Base-by-base conservation (phyloP, 2,113 vertebrate species). In the Mustelus asterias region DNA sequence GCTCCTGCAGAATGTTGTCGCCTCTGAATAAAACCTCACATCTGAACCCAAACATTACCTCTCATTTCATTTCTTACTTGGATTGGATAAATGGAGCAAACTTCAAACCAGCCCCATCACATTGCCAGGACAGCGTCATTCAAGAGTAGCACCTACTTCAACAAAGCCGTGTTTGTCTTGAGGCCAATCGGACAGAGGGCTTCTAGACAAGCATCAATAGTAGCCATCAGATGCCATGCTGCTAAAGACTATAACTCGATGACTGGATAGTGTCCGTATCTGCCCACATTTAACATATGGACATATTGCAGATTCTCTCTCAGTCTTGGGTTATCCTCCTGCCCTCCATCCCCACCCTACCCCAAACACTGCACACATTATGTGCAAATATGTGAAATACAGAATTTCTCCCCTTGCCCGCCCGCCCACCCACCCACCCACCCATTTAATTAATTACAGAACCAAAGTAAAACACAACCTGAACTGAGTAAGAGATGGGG, bases 401-500 rank as follows among this genome's bases (percentile, higher is more conserved):
- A 89, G 48, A 54, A 58, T 58, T 89, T 44, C 16, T 24, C 16
- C 18, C 4, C 29, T 16, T 11, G 0, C 16, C 60, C 89, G 16
- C 1, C 60, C 65, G 24, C 92, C 37, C 93, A 11, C 65, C 65
- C 58, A 0, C 83, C 37, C 20, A 44, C 14, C 37, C n/a, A 22
- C n/a, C 8, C 48, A 54, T 4, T 54, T 54, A 54, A n/a, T n/a
- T 9, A 44, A 89, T 60, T 60, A 90, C 54, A 11, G 65, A 69
- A 69, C 60, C 67, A 5, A 70, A 70, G 65, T 48, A 95, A 93
- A 93, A 95, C n/a, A 72, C 37, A 95, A 95, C 67, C 41, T 72
- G 94, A 95, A 95, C 65, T 48, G 10, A 76, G 69, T 48, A 26
- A 37, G 26, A 72, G 94, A 95, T 16, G 94, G 67, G 94, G 33